Evolutionary conservation across 2,888 invertebrate species (phyloP), one percentile per base, ranked within the genome.

Genomic region (Rhagonycha fulva): DNA sequence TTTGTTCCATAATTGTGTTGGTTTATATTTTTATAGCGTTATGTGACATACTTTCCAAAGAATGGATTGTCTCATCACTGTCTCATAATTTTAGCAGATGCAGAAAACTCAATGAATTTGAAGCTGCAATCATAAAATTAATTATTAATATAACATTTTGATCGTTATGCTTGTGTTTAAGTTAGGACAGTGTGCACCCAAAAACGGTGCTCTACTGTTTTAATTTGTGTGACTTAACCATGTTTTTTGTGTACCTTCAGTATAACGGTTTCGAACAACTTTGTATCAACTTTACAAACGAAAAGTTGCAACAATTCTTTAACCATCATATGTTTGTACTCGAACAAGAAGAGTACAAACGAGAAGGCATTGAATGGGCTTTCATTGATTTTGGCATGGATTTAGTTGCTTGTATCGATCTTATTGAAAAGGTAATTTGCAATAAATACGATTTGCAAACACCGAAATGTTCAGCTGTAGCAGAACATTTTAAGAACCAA

Each of bases 371-470:
- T 90, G 93, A 95, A 87, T 96, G 96, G 96, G 93, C 93, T 86
- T 96, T 96, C 90, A 96, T 96, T 89, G 96, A 96, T 91, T 96
- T 96, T 90, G 96, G 96, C 90, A 94, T 96, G 93, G 96, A 96
- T 89, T 92, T 96, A 87, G 93, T 94, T 87, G 92, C 92, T 87
- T 94, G 94, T 88, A 95, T 95, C 89, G 94, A 94, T 87, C 90
- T 95, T 83, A 91, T 94, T 84, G 94, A 94, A 89, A 94, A 94
- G 93, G 92, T 92, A 92, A 76, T 68, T 76, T 70, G 74, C 74
- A 66, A 66, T 23, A 66, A 66, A 5, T 47, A 47, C 47, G 68
- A 68, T 61, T 73, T 72, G 72, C 72, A 72, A 71, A 75, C 23
- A 62, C 32, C 14, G 62, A 12, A 75, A 75, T 71, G 75, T 75